Conservation (phyloP, 2,888 invertebrate species). For the Endotricha flammealis region DNA sequence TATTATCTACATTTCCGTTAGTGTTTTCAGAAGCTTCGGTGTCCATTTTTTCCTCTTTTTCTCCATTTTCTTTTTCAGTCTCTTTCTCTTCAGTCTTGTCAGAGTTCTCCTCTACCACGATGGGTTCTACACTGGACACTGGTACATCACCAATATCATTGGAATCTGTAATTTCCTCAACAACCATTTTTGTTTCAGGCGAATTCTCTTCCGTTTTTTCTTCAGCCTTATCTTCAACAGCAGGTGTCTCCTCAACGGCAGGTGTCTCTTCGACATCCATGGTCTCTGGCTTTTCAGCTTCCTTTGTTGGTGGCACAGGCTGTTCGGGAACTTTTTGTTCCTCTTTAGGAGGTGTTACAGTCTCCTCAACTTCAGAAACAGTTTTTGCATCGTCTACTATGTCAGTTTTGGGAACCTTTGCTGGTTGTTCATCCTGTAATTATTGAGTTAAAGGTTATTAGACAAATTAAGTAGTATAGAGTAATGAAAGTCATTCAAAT, state of each 20-base stretch:
- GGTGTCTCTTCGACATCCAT: constrained; percentile 47
- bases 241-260: constrained; percentile 14
- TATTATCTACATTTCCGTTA: constrained; percentile 26
- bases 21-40: constrained; percentile 29
- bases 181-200: constrained; percentile 23
- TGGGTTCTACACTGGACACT: constrained; percentile 35
- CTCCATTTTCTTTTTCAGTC: too few species aligned
- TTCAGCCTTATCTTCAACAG: constrained; percentile 18
- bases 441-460: constrained; percentile 10
- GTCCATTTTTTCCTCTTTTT: too few species aligned
- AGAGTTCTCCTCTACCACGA: constrained; percentile 39
- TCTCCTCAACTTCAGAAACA: constrained; percentile 23
- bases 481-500: too few species aligned
- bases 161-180: constrained; percentile 41
- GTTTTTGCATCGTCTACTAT: constrained; percentile 46
- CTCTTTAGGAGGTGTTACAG: constrained; percentile 3
- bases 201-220: constrained; percentile 18
- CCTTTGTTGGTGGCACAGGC: constrained; percentile 17
- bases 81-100: constrained; percentile 45
- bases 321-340: constrained; percentile 13
- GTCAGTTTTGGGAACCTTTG: constrained; percentile 76
- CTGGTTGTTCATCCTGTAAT: constrained; percentile 64
- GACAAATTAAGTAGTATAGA: too few species aligned
- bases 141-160: constrained; percentile 34
- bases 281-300: constrained; percentile 35